Base-by-base conservation (phyloP, 2,113 vertebrate genomes). In the Scomber scombrus region DNA sequence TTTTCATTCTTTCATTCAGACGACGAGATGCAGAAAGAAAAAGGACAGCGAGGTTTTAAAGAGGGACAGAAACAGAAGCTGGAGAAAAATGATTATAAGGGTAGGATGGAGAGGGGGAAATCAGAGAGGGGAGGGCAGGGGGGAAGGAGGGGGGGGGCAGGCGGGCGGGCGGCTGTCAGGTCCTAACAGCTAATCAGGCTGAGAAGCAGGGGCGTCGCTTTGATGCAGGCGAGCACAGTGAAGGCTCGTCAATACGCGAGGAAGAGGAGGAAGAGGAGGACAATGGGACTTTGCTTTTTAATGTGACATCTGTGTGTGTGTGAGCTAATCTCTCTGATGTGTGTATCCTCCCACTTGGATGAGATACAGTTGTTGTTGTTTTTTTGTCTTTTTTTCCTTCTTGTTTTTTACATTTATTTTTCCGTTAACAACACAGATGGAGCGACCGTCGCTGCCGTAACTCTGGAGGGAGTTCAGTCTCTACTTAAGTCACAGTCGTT, bases 271-370 rank as follows among this genome's bases (percentile, higher is more conserved):
- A 76, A 0, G 65, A 85, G 87, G 56, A 85, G 78, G 85, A 87
- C 85, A 80, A 81, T 89, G 81, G 66, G 91, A 86, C 90, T 91
- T 84, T 62, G 72, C 21, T 88, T 79, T 85, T 77, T 78, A 85
- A 77, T 82, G 75, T 84, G 80, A 88, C 85, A 77, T 90, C 84
- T 91, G 86, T 91, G 81, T 57, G 47, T 91, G 86, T 91, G 81
- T 57, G 47, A 78, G 43, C 71, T 86, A 55, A 77, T 84, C 76
- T 68, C 74, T 75, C 63, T 75, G 76, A 80, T 76, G 80, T 76
- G 80, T 76, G 68, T 76, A 71, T 85, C 85, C 81, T 67, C 78
- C 64, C 6, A 47, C 64, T 65, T 50, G 84, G 81, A 88, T 50
- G 71, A 84, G 84, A 89, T 86, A 78, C 81, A 78, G 3, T 71